These are phyloP conservation scores for Tridacna crocea DNA, from an alignment of 2,888 invertebrate genomes.

Conservation along the genomic window DNA sequence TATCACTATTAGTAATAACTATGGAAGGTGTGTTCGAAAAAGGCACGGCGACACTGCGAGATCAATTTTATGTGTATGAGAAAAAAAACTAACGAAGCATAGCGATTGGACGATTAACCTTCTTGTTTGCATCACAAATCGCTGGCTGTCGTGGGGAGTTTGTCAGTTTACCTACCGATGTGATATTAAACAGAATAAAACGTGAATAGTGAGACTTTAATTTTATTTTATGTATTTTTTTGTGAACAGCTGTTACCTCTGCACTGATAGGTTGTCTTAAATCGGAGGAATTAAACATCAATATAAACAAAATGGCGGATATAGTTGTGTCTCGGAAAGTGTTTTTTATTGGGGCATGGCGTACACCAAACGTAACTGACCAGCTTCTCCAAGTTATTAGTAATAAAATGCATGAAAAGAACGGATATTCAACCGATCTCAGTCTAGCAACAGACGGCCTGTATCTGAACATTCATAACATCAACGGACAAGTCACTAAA, in stretches of 20 bases:
- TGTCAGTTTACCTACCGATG: background rate
- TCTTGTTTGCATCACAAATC: background rate
- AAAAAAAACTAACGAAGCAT: conserved; percentile 13
- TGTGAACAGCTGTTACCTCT: background rate
- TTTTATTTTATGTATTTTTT: background rate
- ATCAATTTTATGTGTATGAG: conserved; percentile 22
- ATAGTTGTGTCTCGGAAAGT: conserved; percentile 47
- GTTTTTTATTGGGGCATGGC: conserved; percentile 66
- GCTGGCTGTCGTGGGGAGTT: background rate
- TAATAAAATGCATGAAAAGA: conserved; percentile 57
- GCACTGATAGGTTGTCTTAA: background rate
- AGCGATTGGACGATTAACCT: background rate
- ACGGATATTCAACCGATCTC: conserved; percentile 63
- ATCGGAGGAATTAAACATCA: conserved; percentile 2
- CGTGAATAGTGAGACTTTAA: background rate
- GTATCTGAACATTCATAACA: conserved; percentile 56
- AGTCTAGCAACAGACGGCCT: conserved; percentile 61
- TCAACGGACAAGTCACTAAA: conserved; percentile 38
- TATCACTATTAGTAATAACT: background rate
- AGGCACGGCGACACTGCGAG: conserved; percentile 1
- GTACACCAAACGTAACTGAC: conserved; percentile 65
- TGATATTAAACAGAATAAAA: background rate
- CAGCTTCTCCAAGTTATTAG: conserved; percentile 62
- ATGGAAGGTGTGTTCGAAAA: background rate
- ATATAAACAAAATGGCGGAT: conserved; percentile 30